A percentile compares a stretch with the other conserved stretches of the same genome.
phyloP scores from a whole-genome alignment of 2,113 vertebrate species.

The Chamaetylas fuelleborni region DNA sequence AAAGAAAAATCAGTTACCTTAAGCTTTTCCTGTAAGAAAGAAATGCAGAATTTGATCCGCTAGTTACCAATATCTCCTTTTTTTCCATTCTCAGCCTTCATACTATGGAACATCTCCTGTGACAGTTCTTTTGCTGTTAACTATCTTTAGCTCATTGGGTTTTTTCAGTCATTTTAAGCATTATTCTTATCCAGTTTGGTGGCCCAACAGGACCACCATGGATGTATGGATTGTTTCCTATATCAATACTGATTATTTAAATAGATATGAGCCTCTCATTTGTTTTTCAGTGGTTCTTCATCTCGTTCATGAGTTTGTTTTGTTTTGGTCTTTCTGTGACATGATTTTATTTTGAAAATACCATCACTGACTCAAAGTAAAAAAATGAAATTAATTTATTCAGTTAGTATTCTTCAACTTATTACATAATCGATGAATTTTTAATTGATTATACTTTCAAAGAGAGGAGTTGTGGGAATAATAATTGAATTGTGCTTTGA shows the following conservation, averaged over 20 bases:
- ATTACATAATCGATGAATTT: background rate
- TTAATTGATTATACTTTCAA: background rate
- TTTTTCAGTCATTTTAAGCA: background rate
- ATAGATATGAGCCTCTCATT: background rate
- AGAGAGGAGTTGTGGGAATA: background rate
- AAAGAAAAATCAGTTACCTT: background rate
- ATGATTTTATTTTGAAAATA: background rate
- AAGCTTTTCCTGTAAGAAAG: background rate
- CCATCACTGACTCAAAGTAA: background rate
- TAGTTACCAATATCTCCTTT: background rate
- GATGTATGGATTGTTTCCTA: background rate
- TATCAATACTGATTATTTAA: background rate
- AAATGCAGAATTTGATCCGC: background rate
- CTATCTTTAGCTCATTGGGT: background rate
- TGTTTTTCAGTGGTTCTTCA: background rate
- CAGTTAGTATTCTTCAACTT: background rate
- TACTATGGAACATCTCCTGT: background rate
- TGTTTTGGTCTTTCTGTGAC: background rate
- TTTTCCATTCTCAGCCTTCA: background rate
- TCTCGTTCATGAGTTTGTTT: too few species aligned
- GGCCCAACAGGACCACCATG: background rate
- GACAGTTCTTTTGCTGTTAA: background rate
- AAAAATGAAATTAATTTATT: background rate
- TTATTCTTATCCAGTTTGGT: background rate
- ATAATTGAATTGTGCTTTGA: background rate